Conservation (phyloP, 30 jellyfish, hydroid and myxozoan species). For the Catostylus mosaicus region DNA sequence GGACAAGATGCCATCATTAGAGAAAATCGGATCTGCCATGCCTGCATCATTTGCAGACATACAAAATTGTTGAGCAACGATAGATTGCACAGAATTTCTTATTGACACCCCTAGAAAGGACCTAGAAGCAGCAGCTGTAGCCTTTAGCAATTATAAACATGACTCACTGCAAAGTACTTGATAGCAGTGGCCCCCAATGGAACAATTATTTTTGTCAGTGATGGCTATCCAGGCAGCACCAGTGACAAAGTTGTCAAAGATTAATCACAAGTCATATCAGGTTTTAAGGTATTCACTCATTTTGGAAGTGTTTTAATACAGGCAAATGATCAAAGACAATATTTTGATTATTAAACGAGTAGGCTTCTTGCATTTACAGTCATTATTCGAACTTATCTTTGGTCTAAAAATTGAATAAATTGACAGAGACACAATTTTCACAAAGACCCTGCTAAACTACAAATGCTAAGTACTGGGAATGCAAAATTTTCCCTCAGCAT, state of each 20-base stretch:
- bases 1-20: slow-evolving; percentile 29
- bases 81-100: slow-evolving; percentile 40
- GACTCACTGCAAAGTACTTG: slow-evolving; percentile 27
- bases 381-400: too few relatives aligned
- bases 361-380: background rate
- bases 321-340: background rate
- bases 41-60: slow-evolving; percentile 45
- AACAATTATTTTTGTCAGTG: slow-evolving; percentile 35
- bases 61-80: slow-evolving; percentile 22
- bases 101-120: slow-evolving; percentile 36
- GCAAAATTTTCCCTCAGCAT: background rate
- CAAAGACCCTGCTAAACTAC: background rate
- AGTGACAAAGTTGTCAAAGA: slow-evolving; percentile 29
- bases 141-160: slow-evolving; percentile 28
- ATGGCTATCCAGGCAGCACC: slow-evolving; percentile 62
- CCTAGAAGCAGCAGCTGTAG: slow-evolving; percentile 50
- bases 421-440: too few relatives aligned
- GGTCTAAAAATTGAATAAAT: too few relatives aligned
- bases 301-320: background rate
- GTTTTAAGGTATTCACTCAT: background rate
- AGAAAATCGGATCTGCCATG: slow-evolving; percentile 7
- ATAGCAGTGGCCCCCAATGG: slow-evolving; percentile 65
- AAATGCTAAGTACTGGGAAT: background rate
- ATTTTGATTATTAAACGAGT: background rate
- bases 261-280: slow-evolving; percentile 19